Base-by-base conservation (phyloP, 2,797 vertebrate species). In the Cetoscarus ocellatus region DNA sequence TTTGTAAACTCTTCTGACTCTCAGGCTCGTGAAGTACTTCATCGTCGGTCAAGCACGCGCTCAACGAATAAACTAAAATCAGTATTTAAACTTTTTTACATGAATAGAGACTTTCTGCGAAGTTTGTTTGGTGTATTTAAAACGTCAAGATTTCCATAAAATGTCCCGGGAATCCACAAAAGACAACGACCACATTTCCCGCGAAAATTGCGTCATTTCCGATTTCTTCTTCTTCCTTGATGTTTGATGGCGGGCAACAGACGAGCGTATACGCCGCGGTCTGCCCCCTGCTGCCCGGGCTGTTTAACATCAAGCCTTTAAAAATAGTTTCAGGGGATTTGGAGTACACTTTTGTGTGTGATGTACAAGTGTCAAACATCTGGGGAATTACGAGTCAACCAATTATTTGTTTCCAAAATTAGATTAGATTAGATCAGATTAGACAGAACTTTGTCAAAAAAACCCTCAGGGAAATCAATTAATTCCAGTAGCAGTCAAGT, bases 21-120 rank as follows among this genome's bases (percentile, higher is more conserved):
- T 93, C 42, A 88, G 80, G 36, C 94, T 91, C 6, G 91, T 94
- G n/a, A 68, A 70, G 53, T 94, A 95, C 34, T 82, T 88, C 57
- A 90, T 91, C 54, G 13, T 27, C 57, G 27, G 4, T 27, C 27
- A 12, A 14, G 38, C 60, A 40, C 19, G 3, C 27, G 17, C 15
- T 13, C 36, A 27, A 27, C 27, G 27, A 27, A 27, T 27, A 27
- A 27, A 27, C 27, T 27, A 27, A 27, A 27, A 27, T 27, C 27
- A 2, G 27, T 27, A 27, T 27, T n/a, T 27, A 27, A 27, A 27
- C 27, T 4, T 27, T 27, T 27, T 0, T 40, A 7, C 15, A 3
- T 10, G 27, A 13, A 1, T 3, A 11, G 19, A 17, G n/a, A 3
- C n/a, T 13, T 60, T 27, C 34, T 9, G 36, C 7, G 40, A 7